Evolutionary conservation across 1,140 invertebrate genomes (phyloP), one percentile per base, ranked within the genome.

Genomic region (Zaprionus davidi): DNA sequence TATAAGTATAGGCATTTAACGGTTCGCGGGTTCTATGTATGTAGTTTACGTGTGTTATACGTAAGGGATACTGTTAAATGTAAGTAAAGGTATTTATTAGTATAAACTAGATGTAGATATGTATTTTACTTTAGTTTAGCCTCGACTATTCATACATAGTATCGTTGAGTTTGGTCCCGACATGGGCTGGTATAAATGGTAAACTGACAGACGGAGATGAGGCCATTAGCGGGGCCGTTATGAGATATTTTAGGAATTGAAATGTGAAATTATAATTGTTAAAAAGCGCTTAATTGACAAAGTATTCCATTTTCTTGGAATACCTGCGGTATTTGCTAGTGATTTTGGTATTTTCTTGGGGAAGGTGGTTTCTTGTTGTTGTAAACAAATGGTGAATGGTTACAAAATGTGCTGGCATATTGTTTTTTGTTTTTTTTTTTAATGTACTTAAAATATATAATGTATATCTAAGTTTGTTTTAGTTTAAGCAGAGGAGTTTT

Each of bases 371-470:
- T 75, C 24, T 71, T 65, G 38, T 71, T 70, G 38, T 76, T 71
- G 36, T 65, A 69, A 75, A 70, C 71, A 78, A 56, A 73, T 82
- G 71, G 85, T 85, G 82, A 85, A 67, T 65, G 62, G 53, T 59
- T 79, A 76, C 86, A 85, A 79, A 85, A 85, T 86, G 82, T 85
- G 82, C 82, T 85, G 67, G 71, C 57, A 76, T 70, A 9, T 46
- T n/a, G 7, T 44, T 46, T 44, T 20, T 20, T 44, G 17, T 7
- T 5, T 46, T 46, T 46, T 44, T 17, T 46, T 17, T 46, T 17
- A 41, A 66, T 74, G 64, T 64, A 78, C 64, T 73, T 85, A 82
- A 64, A 70, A 59, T 77, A 76, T 79, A 79, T 73, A 68, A 76
- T 86, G 71, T 71, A 78, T 78, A 82, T 79, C 73, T 82, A 86